Base-by-base conservation (phyloP, 2,113 vertebrate species). In the Thryonomys swinderianus region DNA sequence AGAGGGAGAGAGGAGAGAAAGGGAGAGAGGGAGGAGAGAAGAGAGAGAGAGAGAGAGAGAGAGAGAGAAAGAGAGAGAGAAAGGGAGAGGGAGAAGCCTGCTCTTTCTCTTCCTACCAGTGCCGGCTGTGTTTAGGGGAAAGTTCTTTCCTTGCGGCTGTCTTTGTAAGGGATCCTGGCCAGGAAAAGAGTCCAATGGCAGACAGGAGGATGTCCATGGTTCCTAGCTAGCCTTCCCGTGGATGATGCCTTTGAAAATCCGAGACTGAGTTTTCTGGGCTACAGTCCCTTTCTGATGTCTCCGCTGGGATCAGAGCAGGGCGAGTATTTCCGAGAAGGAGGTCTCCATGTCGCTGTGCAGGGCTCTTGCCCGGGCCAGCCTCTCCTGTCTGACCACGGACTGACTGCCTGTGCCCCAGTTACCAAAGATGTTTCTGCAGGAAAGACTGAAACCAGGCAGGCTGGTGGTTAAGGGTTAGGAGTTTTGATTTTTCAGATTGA, bases 21-120 rank as follows among this genome's bases (percentile, higher is more conserved):
- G 78, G 96, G 92, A 95, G 92, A 95, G 96, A 91, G 94, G 93
- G 96, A 93, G 95, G 95, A 94, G 95, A 5, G 53, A 18, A 93
- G 78, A 80, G 66, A 67, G 66, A 40, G 67, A 69, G 64, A 34
- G 32, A 66, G 64, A 66, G 32, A 66, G 67, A 40, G 69, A 71
- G 78, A 5, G 53, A 18, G 86, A 93, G 78, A 80, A 34, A 67
- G 66, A 40, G 67, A 69, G 64, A 34, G 32, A 66, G 64, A 66
- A 13, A 66, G 67, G 21, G 69, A 71, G 78, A 53, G 42, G 59
- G 57, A 57, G 69, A 80, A 94, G 66, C 37, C 94, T 73, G 7
- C 88, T 84, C 83, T 94, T 94, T 92, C 40, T 45, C 59, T 85
- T 40, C 82, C 4, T 25, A 61, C 85, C 79, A 69, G 79, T 62